Conservation (phyloP, 2,113 vertebrate genomes). For the Nanger granti region DNA sequence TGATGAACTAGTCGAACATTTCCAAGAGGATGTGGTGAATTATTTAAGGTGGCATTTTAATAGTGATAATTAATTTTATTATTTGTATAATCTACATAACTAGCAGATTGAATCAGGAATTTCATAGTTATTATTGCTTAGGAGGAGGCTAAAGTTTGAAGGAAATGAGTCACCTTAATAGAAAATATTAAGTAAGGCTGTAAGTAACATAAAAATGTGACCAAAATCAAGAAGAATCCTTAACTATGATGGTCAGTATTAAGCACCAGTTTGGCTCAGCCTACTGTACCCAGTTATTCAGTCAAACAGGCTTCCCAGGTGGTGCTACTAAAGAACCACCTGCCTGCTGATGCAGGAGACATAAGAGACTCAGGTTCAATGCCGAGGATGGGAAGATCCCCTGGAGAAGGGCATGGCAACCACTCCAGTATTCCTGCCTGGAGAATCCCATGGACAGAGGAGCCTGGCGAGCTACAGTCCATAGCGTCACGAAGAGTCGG, state of each 20-base stretch:
- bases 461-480: neutral
- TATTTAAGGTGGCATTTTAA: neutral
- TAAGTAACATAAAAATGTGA: neutral
- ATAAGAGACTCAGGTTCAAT: neutral
- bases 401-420: neutral
- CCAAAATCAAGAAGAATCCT: neutral
- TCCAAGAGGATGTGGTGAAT: neutral
- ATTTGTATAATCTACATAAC: neutral
- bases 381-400: neutral
- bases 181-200: neutral
- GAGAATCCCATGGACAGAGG: neutral
- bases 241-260: neutral
- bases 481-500: accelerated
- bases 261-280: neutral
- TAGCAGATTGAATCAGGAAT: neutral
- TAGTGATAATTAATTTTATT: conserved; percentile 4
- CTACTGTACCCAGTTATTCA: neutral
- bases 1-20: neutral
- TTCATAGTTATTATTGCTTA: neutral
- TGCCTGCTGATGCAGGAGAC: neutral
- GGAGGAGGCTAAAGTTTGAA: neutral
- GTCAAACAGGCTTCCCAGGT: neutral
- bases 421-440: neutral
- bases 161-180: neutral
- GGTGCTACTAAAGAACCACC: neutral